Percentiles rank a stretch among this genome's conserved stretches.
These are phyloP conservation scores for Nephrotoma guestfalica DNA, from an alignment of 2,888 invertebrate genomes.

Conservation along the genomic window DNA sequence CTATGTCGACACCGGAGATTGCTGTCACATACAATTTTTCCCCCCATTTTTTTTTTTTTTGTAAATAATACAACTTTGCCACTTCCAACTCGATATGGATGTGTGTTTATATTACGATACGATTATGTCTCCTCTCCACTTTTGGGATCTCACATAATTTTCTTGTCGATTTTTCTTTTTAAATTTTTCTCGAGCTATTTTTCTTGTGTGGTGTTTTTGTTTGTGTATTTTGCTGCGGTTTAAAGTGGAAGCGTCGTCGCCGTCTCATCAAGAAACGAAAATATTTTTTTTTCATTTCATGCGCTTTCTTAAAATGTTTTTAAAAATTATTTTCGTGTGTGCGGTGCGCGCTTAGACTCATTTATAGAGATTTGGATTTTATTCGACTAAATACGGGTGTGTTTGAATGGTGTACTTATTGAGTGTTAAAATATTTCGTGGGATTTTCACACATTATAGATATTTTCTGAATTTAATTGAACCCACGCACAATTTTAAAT, in stretches of 20 bases:
- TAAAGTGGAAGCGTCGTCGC: constrained; percentile 4
- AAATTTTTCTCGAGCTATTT: neutral
- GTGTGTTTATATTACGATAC: neutral
- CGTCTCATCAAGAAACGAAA: neutral
- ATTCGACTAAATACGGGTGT: neutral
- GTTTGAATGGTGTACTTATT: neutral
- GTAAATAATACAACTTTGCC: neutral
- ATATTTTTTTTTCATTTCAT: neutral
- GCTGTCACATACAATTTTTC: constrained; percentile 5
- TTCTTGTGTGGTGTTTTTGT: neutral
- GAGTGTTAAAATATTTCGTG: neutral
- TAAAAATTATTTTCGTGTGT: neutral
- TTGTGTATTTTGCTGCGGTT: constrained; percentile 4
- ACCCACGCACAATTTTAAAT: neutral
- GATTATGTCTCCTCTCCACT: neutral
- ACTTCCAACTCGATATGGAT: neutral
- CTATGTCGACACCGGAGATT: constrained; percentile 4
- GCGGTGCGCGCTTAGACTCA: neutral
- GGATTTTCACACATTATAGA: neutral
- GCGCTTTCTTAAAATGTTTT: neutral
- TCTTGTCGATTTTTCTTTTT: neutral
- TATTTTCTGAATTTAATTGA: no score
- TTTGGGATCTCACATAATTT: neutral
- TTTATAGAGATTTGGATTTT: neutral
- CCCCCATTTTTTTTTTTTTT: neutral